Evolutionary conservation across 2,888 invertebrate genomes (phyloP).

Genomic region (Tetranychus piercei): DNA sequence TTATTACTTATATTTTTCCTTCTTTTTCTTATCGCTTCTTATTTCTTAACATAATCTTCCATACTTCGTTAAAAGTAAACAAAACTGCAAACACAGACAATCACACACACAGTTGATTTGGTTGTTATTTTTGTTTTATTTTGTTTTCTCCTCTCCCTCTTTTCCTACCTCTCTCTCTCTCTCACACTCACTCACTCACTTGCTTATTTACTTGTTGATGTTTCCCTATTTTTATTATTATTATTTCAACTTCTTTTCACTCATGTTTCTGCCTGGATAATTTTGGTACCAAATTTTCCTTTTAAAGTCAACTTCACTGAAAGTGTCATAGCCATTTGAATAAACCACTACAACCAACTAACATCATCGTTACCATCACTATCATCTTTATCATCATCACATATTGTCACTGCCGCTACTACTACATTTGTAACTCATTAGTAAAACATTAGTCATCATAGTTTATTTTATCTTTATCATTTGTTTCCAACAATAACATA

Average conservation of each 20-base stretch:
- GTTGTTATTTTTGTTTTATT: background rate
- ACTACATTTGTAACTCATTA: background rate
- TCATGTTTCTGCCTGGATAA: background rate
- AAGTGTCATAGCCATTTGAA: background rate
- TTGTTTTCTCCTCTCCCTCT: background rate
- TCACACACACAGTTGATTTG: background rate
- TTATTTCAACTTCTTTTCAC: slow-evolving; percentile 8
- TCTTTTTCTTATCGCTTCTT: background rate
- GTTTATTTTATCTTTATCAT: background rate
- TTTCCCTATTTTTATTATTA: background rate
- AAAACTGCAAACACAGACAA: background rate
- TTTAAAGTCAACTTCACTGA: background rate
- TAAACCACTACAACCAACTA: background rate
- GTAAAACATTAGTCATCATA: background rate
- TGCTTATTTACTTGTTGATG: background rate
- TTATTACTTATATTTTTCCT: too few species aligned
- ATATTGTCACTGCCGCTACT: background rate
- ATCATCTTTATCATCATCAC: background rate
- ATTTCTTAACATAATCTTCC: background rate
- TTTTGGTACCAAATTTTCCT: background rate
- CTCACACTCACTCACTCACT: background rate
- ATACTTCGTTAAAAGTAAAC: background rate
- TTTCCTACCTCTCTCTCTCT: background rate
- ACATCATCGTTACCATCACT: background rate
- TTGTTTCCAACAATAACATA: background rate